Base-by-base conservation (phyloP, 2,888 invertebrate genomes). In the Ochropleura plecta region DNA sequence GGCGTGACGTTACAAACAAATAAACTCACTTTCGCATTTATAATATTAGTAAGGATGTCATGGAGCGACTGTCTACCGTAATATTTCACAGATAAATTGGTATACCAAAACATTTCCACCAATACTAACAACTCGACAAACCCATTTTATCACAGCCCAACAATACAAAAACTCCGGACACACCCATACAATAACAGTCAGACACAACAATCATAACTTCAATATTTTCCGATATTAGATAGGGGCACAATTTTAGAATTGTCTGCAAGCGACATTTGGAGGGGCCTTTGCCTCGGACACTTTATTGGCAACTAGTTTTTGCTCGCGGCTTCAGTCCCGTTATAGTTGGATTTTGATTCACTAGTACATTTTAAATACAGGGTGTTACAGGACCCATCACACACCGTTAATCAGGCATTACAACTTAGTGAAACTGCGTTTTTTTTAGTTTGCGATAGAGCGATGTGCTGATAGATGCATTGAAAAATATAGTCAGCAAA, bases 261-360 rank as follows among this genome's bases (percentile, higher is more conserved):
- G 82, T 80, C 79, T 86, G 88, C 80, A 79, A 86, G 81, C 82
- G 88, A 88, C 85, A 89, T 89, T 89, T 86, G 85, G 84, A 72
- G 76, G 73, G 82, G 40, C 14, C 69, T 62, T 49, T 49, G 63
- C 62, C 74, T 73, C 76, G 82, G 86, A 81, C 88, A 86, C 84
- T 90, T 91, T 91, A 87, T 87, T 85, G 83, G 76, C 83, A 78
- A 20, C n/a, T 44, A 62, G 1, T 3, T 20, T 62, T 62, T 44
- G 44, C n/a, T 14, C n/a, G 7, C 7, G 62, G 14, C 8, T n/a
- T n/a, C n/a, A 8, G 12, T 62, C n/a, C 18, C 12, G n/a, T 62
- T 7, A 4, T 8, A 4, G 0, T 44, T 4, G 4, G 16, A 44
- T 40, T n/a, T n/a, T 62, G n/a, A 44, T 62, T n/a, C 16, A 49